These are phyloP conservation scores for Helogale parvula DNA, from an alignment of 2,113 vertebrate genomes.

Conservation along the genomic window DNA sequence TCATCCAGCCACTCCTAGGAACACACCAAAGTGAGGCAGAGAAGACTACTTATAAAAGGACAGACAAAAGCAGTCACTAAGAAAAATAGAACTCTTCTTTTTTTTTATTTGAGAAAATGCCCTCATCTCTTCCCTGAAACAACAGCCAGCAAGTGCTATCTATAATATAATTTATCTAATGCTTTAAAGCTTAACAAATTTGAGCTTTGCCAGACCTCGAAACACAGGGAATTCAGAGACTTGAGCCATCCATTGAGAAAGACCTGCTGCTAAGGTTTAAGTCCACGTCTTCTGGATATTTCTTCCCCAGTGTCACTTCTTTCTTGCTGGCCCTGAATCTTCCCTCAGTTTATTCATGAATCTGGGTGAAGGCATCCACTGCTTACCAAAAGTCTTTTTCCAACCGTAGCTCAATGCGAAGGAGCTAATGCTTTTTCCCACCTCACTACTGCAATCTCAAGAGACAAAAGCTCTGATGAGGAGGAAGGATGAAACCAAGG, in stretches of 20 bases:
- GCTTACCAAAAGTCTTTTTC: constrained; percentile 6
- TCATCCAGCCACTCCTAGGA: not conserved
- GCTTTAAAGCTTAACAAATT: constrained; percentile 34
- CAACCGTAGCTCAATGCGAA: not conserved
- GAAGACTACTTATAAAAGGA: not conserved
- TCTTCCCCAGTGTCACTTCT: not conserved
- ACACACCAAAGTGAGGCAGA: not conserved
- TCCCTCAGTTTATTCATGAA: constrained; percentile 20
- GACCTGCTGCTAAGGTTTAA: not conserved
- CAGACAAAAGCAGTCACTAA: not conserved
- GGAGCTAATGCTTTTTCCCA: not conserved
- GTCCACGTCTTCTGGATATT: constrained; percentile 28
- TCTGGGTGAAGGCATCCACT: not conserved
- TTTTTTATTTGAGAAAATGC: constrained; percentile 44
- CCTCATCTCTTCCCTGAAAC: not conserved
- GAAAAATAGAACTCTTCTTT: constrained; percentile 20
- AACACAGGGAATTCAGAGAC: constrained; percentile 17
- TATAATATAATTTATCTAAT: not conserved
- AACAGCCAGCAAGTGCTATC: constrained; percentile 11
- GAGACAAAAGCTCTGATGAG: not conserved
- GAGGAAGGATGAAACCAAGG: constrained; percentile 6
- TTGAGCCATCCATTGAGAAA: not conserved
- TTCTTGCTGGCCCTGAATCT: constrained; percentile 28
- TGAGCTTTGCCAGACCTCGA: not conserved
- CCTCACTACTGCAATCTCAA: not conserved